A percentile compares a stretch with the other conserved stretches of the same genome.
These are phyloP conservation scores for Prosapia bicincta DNA, from an alignment of 2,888 invertebrate genomes.

Conservation along the genomic window DNA sequence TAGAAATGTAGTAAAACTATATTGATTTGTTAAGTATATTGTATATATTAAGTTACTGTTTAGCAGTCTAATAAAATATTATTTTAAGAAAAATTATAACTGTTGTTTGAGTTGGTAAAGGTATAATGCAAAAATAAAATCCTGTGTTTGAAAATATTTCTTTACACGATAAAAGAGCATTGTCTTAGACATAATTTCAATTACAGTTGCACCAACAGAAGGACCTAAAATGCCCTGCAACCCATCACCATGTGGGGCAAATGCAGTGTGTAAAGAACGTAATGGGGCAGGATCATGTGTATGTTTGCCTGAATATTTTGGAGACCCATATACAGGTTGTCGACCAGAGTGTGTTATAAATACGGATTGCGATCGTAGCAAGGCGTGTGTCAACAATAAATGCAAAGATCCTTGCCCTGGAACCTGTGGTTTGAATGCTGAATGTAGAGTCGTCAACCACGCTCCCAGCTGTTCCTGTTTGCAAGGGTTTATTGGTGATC, in stretches of 20 bases:
- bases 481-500: slow-evolving; percentile 73
- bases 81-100: too few species aligned
- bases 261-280: slow-evolving; percentile 78
- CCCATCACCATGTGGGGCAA: slow-evolving; percentile 81
- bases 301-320: slow-evolving; percentile 77
- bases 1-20: too few species aligned
- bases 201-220: slow-evolving; percentile 54
- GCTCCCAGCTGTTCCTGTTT: slow-evolving; percentile 74
- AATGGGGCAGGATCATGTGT: slow-evolving; percentile 78
- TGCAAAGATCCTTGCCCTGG: slow-evolving; percentile 80
- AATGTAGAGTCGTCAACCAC: slow-evolving; percentile 79
- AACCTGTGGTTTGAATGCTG: slow-evolving; percentile 78
- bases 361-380: slow-evolving; percentile 72
- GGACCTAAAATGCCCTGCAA: slow-evolving; percentile 64
- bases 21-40: too few species aligned
- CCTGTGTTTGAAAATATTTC: too few species aligned
- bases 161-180: too few species aligned
- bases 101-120: too few species aligned
- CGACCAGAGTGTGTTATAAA: slow-evolving; percentile 87
- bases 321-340: slow-evolving; percentile 82
- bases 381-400: slow-evolving; percentile 78
- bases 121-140: too few species aligned
- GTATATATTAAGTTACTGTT: too few species aligned
- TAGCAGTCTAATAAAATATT: too few species aligned
- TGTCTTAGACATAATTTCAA: not conserved